Conservation (phyloP, 2,113 vertebrate genomes). For the Megaceryle torquata region DNA sequence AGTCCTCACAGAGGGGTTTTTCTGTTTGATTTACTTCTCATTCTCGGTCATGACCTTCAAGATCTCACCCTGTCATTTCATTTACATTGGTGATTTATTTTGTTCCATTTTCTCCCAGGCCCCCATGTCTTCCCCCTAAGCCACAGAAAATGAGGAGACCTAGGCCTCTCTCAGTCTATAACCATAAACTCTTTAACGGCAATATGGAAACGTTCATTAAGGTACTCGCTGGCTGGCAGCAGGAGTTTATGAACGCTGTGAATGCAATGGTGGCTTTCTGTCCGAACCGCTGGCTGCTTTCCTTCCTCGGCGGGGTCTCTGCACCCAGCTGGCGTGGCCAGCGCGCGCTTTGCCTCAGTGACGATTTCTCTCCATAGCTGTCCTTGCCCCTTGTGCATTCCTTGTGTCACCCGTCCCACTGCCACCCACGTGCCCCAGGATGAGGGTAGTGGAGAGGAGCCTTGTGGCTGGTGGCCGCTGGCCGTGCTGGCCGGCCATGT, state of each 20-base stretch:
- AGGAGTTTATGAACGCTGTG: slow-evolving; percentile 74
- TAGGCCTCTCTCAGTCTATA: slow-evolving; percentile 97
- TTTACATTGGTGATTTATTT: slow-evolving; percentile 69
- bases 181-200: slow-evolving; percentile 99
- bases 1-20: neutral
- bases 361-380: neutral
- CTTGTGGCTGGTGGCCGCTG: neutral
- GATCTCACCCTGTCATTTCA: slow-evolving; percentile 61
- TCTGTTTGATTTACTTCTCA: neutral
- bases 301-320: neutral
- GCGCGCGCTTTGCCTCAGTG: neutral
- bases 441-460: neutral
- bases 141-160: slow-evolving; percentile 99
- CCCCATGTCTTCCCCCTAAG: slow-evolving; percentile 97
- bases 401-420: neutral
- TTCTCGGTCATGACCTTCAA: neutral
- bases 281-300: slow-evolving; percentile 3
- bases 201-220: slow-evolving; percentile 99
- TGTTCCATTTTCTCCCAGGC: slow-evolving; percentile 88
- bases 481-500: neutral
- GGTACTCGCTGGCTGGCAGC: slow-evolving; percentile 85
- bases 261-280: slow-evolving; percentile 77
- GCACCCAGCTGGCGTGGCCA: neutral
- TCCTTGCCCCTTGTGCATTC: neutral
- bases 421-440: neutral